These are phyloP conservation scores for Paramormyrops kingsleyae DNA, from an alignment of 2,113 vertebrate species.

Conservation along the genomic window DNA sequence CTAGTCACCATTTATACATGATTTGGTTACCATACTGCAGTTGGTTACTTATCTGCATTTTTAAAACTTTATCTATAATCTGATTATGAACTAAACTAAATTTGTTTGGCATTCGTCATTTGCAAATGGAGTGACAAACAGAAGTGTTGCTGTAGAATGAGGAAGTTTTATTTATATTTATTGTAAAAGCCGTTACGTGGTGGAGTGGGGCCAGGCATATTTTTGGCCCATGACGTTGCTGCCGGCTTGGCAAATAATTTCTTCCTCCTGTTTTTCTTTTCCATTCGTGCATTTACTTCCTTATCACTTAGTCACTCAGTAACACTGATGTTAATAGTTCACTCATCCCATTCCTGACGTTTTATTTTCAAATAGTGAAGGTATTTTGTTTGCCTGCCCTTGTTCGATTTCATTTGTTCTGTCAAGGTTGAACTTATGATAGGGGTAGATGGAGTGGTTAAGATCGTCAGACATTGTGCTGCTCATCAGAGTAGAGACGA, in stretches of 20 bases:
- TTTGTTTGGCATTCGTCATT: not conserved
- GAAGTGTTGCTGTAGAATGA: not conserved
- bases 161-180: not conserved
- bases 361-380: no score
- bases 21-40: not conserved
- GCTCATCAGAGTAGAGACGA: not conserved
- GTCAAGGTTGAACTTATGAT: not conserved
- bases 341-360: not conserved
- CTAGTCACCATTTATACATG: not conserved
- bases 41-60: not conserved
- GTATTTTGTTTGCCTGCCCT: not conserved
- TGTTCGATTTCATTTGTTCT: not conserved
- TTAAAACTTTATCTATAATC: not conserved
- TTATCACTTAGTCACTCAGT: not conserved
- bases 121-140: not conserved
- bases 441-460: not conserved
- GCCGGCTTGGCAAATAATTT: not conserved
- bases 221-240: not conserved
- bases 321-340: not conserved
- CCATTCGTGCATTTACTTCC: not conserved
- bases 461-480: not conserved
- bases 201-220: not conserved
- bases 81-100: not conserved
- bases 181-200: not conserved
- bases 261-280: not conserved